phyloP scores from a whole-genome alignment of 1,140 invertebrate species.

The Polypedilum pembai region DNA sequence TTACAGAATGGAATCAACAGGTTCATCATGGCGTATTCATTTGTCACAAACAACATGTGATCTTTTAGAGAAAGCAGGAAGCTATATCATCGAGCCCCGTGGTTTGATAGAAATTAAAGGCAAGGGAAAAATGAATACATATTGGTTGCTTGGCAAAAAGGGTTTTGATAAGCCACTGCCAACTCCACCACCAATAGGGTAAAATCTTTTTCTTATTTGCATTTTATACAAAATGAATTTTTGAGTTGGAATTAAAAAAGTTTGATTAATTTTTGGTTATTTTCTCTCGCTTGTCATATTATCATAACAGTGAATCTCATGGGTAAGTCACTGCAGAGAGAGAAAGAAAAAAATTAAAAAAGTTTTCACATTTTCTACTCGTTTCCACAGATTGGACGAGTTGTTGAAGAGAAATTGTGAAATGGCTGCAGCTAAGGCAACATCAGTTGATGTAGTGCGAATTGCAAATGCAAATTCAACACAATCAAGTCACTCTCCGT shows the following conservation, averaged over 20 bases:
- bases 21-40: slow-evolving; percentile 74
- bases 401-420: slow-evolving; percentile 40
- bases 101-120: slow-evolving; percentile 81
- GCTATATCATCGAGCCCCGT: slow-evolving; percentile 70
- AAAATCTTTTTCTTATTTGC: slow-evolving; percentile 39
- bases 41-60: slow-evolving; percentile 69
- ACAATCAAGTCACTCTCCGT: slow-evolving; percentile 42
- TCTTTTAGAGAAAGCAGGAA: slow-evolving; percentile 64
- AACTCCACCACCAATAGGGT: slow-evolving; percentile 68
- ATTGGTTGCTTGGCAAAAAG: slow-evolving; percentile 81
- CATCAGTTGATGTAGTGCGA: slow-evolving; percentile 1
- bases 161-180: slow-evolving; percentile 81
- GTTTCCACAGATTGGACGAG: slow-evolving; percentile 52
- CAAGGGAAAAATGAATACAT: slow-evolving; percentile 83
- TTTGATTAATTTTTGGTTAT: slow-evolving; percentile 4
- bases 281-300: slow-evolving; percentile 22
- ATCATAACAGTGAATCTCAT: slow-evolving; percentile 38
- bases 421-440: not conserved
- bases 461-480: slow-evolving; percentile 34
- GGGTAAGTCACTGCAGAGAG: slow-evolving; percentile 36
- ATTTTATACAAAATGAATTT: slow-evolving; percentile 4
- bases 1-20: slow-evolving; percentile 77
- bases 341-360: not conserved
- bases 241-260: slow-evolving; percentile 6
- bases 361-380: not conserved